Evolutionary conservation across 2,888 invertebrate species (phyloP), one percentile per base, ranked within the genome.

Genomic region (Eupithecia dodoneata): DNA sequence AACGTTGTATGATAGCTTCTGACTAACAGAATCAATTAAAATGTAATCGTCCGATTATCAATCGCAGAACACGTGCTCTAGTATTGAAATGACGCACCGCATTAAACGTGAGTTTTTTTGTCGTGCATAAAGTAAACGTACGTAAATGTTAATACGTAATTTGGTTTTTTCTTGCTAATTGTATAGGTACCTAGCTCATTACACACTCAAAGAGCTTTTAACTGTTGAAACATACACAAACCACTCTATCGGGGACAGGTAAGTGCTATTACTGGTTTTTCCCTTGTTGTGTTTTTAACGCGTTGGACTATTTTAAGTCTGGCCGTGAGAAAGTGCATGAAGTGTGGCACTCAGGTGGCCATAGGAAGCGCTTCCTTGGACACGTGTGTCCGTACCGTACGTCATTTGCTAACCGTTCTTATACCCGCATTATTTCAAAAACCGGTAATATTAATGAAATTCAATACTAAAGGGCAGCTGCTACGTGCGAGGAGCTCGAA

Each of bases 371-470:
- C 86, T 89, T 89, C 90, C 90, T 90, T 84, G 87, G 91, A 90
- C 93, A 93, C 93, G 92, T 92, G 93, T 91, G 90, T 81, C 85
- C 81, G 84, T 84, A n/a, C 45, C 90, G 89, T 81, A 85, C 82
- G 84, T 85, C 87, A 85, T 87, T 88, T 84, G 88, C 90, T 83
- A 91, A 90, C 91, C 90, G 91, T 89, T 87, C 87, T 83, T 85
- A 86, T 88, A 89, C 93, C 93, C 93, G 93, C 93, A 94, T 93
- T 91, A 91, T 89, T 92, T 91, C 88, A 89, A 88, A 89, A 92
- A 93, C 93, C 93, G 92, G 93, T 92, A 90, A 89, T 89, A 90
- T 91, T 93, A 93, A 93, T 93, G 93, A 90, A 92, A 93, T 94
- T 92, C 92, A 90, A 92, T 87, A 92, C 89, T 89, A 87, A 87